A percentile compares a stretch with the other conserved stretches of the same genome.
Evolutionary conservation across 2,113 vertebrate genomes (phyloP).

Genomic region (Nannospalax galili): DNA sequence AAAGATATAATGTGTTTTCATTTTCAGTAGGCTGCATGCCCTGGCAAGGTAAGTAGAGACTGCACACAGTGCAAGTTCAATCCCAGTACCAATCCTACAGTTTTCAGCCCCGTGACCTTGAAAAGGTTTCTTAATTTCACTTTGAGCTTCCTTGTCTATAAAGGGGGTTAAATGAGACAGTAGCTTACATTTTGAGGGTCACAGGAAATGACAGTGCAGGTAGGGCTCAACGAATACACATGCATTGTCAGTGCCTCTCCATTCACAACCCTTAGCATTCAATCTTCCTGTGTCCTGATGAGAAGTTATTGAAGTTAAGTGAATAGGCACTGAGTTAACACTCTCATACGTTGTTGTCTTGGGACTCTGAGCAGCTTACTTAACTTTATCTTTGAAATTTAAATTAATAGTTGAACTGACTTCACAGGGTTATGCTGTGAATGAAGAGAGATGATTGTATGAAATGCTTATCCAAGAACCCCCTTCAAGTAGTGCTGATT

Average conservation of each 20-base stretch:
- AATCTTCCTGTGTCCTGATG: background rate
- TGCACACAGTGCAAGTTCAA: background rate
- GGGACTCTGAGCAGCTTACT: background rate
- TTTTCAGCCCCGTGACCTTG: background rate
- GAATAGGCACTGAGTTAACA: background rate
- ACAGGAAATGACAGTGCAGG: background rate
- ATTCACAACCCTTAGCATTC: background rate
- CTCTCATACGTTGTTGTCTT: background rate
- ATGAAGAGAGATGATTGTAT: background rate
- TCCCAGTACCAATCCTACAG: accelerated
- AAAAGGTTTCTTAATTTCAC: background rate
- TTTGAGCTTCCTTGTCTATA: background rate
- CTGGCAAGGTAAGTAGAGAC: background rate
- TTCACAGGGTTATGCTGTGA: background rate
- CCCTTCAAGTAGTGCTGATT: background rate
- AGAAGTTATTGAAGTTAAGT: background rate
- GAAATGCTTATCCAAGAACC: background rate
- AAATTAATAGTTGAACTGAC: slow-evolving; percentile 4
- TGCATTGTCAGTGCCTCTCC: background rate
- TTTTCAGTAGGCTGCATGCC: background rate
- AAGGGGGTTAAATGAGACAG: background rate
- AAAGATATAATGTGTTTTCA: background rate
- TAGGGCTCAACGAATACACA: background rate
- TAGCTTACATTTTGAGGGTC: background rate
- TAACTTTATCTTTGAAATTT: slow-evolving; percentile 36